Conservation (phyloP, 2,113 vertebrate genomes). For the Bagarius yarrelli region DNA sequence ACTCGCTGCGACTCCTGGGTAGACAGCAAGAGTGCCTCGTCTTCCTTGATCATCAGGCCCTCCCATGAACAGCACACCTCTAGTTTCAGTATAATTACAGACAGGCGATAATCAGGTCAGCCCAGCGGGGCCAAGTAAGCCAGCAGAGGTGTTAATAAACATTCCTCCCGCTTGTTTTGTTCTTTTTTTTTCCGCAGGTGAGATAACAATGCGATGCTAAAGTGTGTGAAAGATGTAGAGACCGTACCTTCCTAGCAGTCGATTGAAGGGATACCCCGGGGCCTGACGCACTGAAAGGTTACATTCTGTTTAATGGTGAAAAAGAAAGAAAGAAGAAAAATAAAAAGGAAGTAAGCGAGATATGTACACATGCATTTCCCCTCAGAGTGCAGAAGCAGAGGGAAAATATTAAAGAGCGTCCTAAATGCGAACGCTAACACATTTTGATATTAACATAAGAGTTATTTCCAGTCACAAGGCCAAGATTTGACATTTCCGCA, state of each 20-base stretch:
- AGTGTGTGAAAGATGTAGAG: constrained; percentile 52
- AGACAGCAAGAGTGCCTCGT: constrained; percentile 48
- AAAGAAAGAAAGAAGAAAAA: background rate
- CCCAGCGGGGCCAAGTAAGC: constrained; percentile 68
- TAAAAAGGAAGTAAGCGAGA: constrained; percentile 30
- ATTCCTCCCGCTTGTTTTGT: constrained; percentile 72
- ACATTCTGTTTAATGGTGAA: constrained; percentile 45
- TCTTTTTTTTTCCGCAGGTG: constrained; percentile 68
- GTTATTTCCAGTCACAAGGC: constrained; percentile 72
- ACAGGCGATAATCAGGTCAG: constrained; percentile 78
- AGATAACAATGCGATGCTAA: constrained; percentile 59
- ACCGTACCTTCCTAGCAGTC: constrained; percentile 43
- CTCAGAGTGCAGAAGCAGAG: constrained; percentile 65
- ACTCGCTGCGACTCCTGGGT: constrained; percentile 57
- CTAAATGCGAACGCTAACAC: constrained; percentile 71
- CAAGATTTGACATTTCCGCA: constrained; percentile 76
- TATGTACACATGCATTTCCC: constrained; percentile 56
- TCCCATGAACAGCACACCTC: constrained; percentile 70
- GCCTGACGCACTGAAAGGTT: constrained; percentile 49
- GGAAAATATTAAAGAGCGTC: constrained; percentile 42
- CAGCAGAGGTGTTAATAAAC: constrained; percentile 74
- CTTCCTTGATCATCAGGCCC: constrained; percentile 69
- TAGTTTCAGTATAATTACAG: constrained; percentile 73
- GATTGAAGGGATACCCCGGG: constrained; percentile 47
- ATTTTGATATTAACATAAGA: constrained; percentile 72